phyloP scores from a whole-genome alignment of 1,140 invertebrate genomes.

The Aradophagus sp. region DNA sequence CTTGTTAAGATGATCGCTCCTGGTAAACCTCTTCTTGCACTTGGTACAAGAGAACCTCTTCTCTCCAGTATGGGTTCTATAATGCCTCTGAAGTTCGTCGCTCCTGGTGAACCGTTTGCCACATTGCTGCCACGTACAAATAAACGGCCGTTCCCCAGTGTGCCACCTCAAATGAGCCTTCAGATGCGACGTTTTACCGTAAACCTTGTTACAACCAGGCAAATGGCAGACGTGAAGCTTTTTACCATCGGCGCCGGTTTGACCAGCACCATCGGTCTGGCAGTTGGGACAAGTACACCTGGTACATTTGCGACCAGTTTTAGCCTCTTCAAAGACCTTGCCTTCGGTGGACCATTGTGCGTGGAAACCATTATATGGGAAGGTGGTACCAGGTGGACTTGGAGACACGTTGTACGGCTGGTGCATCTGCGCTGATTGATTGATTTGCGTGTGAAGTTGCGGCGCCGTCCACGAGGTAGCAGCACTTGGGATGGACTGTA shows the following conservation, averaged over 20 bases:
- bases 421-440: conserved; percentile 44
- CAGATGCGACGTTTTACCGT: conserved; percentile 93
- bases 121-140: conserved; percentile 88
- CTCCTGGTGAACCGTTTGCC: conserved; percentile 91
- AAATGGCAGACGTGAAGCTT: conserved; percentile 93
- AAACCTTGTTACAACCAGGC: conserved; percentile 92
- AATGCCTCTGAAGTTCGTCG: conserved; percentile 89
- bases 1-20: conserved; percentile 90
- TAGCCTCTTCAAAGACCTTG: conserved; percentile 12
- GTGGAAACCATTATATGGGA: conserved; percentile 32
- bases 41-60: conserved; percentile 85
- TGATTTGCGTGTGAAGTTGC: conserved; percentile 23
- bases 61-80: conserved; percentile 87
- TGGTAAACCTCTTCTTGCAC: conserved; percentile 86
- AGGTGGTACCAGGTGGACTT: conserved; percentile 40
- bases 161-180: conserved; percentile 92
- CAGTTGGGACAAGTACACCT: conserved; percentile 83
- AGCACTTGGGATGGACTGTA: conserved; percentile 46
- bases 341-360: conserved; percentile 58
- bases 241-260: conserved; percentile 78
- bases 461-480: conserved; percentile 54
- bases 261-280: conserved; percentile 77
- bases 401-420: conserved; percentile 59
- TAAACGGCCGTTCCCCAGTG: conserved; percentile 84
- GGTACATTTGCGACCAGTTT: conserved; percentile 67